Percentiles rank a stretch among this genome's conserved stretches.
Evolutionary conservation across 2,888 invertebrate genomes (phyloP).

Genomic region (Cephus pulcher): DNA sequence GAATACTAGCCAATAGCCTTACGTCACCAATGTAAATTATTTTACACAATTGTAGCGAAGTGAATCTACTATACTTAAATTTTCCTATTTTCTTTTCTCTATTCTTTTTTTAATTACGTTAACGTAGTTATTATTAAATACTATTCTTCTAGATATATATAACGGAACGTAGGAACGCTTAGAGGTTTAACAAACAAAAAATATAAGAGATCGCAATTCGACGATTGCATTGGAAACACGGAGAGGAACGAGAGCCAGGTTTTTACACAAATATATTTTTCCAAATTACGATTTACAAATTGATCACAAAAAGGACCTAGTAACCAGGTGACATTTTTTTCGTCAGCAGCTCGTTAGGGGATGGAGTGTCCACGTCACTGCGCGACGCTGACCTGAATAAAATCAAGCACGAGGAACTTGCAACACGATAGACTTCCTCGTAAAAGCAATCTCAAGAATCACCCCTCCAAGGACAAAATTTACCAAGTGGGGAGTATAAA

Average conservation of each 20-base stretch:
- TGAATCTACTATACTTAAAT: conserved; percentile 29
- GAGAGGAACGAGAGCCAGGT: conserved; percentile 8
- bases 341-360: neutral
- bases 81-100: conserved; percentile 19
- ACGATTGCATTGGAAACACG: neutral
- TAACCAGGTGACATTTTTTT: neutral
- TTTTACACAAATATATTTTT: neutral
- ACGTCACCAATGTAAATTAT: conserved; percentile 59
- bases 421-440: too few relatives aligned
- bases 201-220: neutral
- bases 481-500: too few relatives aligned
- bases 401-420: too few relatives aligned
- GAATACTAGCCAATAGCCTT: conserved; percentile 56
- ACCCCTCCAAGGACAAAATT: too few relatives aligned
- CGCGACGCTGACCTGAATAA: too few relatives aligned
- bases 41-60: conserved; percentile 35
- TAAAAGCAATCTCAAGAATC: too few relatives aligned
- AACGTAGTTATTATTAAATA: conserved; percentile 58
- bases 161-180: conserved; percentile 38
- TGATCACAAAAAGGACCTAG: neutral
- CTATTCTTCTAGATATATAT: conserved; percentile 58
- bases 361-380: too few relatives aligned
- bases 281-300: neutral
- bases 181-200: conserved; percentile 19
- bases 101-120: conserved; percentile 49